Conservation (phyloP, 2,888 invertebrate species). For the Rotaria macrura region DNA sequence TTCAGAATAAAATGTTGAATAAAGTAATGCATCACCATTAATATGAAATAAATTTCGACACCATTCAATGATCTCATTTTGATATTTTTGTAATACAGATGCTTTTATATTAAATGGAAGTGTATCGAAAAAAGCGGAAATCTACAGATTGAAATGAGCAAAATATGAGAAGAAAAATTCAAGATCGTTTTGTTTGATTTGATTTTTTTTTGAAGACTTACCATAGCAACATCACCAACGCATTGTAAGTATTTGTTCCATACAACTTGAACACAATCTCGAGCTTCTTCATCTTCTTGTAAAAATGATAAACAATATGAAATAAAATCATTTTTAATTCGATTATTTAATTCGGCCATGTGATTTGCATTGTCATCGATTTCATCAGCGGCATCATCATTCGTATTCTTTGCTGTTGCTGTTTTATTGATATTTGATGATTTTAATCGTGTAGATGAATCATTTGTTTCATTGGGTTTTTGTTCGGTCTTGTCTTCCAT, state of each 20-base stretch:
- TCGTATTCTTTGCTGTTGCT: not conserved
- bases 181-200: not conserved
- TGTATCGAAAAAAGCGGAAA: not conserved
- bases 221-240: not conserved
- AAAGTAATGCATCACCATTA: not conserved
- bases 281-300: slow-evolving; percentile 1
- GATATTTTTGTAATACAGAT: not conserved
- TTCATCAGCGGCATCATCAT: not conserved
- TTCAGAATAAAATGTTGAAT: not conserved
- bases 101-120: not conserved
- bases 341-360: not conserved
- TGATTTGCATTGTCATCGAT: not conserved
- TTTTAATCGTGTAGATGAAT: not conserved
- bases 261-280: not conserved
- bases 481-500: not conserved
- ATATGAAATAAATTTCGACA: not conserved
- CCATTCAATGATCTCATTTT: not conserved
- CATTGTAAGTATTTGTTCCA: slow-evolving; percentile 16
- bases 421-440: not conserved
- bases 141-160: too few species aligned
- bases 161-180: too few species aligned
- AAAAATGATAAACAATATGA: slow-evolving; percentile 5
- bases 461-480: not conserved
- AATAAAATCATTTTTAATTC: slow-evolving; percentile 12
- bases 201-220: not conserved